Evolutionary conservation across 1,140 invertebrate genomes (phyloP).

Genomic region (Drosophila elegans): DNA sequence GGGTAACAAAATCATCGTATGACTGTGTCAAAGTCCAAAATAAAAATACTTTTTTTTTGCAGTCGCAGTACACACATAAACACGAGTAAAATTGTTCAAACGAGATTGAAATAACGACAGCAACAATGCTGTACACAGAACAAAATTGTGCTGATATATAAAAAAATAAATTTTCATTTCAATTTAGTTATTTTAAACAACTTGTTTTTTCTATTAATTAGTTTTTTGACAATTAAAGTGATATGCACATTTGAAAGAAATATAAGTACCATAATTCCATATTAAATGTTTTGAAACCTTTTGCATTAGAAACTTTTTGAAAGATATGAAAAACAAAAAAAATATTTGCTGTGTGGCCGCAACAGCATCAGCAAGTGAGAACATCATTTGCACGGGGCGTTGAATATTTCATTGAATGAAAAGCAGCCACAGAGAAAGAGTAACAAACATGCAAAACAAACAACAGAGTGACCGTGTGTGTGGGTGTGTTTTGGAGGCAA

Average conservation of each 20-base stretch:
- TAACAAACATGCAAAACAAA: conserved; percentile 69
- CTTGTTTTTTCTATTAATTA: too few relatives aligned
- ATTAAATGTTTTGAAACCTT: too few relatives aligned
- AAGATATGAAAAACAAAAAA: not conserved
- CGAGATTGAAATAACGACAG: conserved; percentile 53
- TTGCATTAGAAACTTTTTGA: not conserved
- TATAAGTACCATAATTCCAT: too few relatives aligned
- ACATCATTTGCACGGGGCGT: conserved; percentile 39
- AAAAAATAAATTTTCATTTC: too few relatives aligned
- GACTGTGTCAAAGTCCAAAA: conserved; percentile 82
- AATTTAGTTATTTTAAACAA: too few relatives aligned
- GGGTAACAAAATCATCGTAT: conserved; percentile 79
- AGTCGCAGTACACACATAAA: conserved; percentile 56
- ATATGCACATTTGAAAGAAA: too few relatives aligned
- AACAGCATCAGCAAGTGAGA: conserved; percentile 38
- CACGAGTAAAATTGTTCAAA: conserved; percentile 58
- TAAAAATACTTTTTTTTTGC: conserved; percentile 74
- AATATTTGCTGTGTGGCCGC: conserved; percentile 15
- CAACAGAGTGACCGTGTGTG: conserved; percentile 33
- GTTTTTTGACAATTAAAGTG: too few relatives aligned
- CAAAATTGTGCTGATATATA: too few relatives aligned
- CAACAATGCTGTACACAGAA: conserved; percentile 15
- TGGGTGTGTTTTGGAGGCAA: conserved; percentile 52
- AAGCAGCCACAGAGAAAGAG: conserved; percentile 43
- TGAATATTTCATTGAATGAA: conserved; percentile 57